A percentile compares a stretch with the other conserved stretches of the same genome.
Evolutionary conservation across 2,888 invertebrate genomes (phyloP).

Genomic region (Argynnis bischoffii): DNA sequence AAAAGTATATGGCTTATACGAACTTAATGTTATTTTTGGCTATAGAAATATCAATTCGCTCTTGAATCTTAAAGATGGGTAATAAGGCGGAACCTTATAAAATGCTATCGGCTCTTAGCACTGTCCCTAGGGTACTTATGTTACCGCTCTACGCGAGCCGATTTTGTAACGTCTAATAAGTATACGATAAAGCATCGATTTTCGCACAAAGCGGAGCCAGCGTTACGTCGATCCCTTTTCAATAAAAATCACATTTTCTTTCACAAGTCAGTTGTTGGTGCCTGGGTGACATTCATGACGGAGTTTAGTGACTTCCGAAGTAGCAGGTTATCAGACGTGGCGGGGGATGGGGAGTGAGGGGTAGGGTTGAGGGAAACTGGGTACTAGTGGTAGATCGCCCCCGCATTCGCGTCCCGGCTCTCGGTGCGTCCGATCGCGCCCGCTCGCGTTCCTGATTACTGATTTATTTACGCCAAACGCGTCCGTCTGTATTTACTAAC

Average conservation of each 20-base stretch:
- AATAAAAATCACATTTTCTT: constrained; percentile 78
- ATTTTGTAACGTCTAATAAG: constrained; percentile 58
- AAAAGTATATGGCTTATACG: not conserved
- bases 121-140: constrained; percentile 41
- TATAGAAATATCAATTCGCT: not conserved
- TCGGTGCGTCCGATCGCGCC: constrained; percentile 66
- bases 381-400: constrained; percentile 66
- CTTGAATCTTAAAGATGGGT: constrained; percentile 3
- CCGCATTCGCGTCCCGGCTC: constrained; percentile 72
- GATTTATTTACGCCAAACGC: constrained; percentile 40
- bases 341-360: constrained; percentile 49
- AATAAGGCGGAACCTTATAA: constrained; percentile 16
- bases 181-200: constrained; percentile 64
- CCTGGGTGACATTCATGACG: constrained; percentile 74
- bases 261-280: constrained; percentile 68
- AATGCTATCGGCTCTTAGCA: constrained; percentile 24
- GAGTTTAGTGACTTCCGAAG: constrained; percentile 82
- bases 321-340: constrained; percentile 79
- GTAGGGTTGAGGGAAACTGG: constrained; percentile 60
- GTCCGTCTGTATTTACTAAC: constrained; percentile 59
- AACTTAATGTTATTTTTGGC: not conserved
- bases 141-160: constrained; percentile 47
- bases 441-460: constrained; percentile 47
- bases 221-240: constrained; percentile 68
- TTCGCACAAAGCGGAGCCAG: constrained; percentile 62